These are phyloP conservation scores for Falcunculus frontatus DNA, from an alignment of 2,113 vertebrate genomes.

Conservation along the genomic window DNA sequence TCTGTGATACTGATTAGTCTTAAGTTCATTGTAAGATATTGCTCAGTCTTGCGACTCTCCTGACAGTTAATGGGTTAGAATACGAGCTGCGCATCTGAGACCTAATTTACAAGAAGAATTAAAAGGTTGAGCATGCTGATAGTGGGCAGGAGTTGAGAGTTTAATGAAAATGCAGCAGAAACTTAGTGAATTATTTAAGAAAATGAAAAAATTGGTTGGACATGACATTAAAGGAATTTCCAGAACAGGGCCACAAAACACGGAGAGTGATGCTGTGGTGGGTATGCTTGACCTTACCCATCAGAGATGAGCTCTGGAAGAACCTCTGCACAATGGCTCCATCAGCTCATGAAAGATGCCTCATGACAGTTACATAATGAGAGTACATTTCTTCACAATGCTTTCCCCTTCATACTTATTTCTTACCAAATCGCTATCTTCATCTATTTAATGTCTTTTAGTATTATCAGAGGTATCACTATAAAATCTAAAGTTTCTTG, in stretches of 20 bases:
- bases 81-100: background rate
- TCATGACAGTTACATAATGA: background rate
- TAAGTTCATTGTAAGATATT: background rate
- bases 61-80: background rate
- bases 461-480: background rate
- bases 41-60: background rate
- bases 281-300: background rate
- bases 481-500: background rate
- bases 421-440: background rate
- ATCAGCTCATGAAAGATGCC: background rate
- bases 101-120: background rate
- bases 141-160: background rate
- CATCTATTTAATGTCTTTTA: background rate
- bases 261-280: background rate
- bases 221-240: background rate
- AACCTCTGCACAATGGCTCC: background rate
- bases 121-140: background rate
- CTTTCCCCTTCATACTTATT: background rate
- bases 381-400: background rate
- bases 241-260: background rate
- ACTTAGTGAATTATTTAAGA: background rate
- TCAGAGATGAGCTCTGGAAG: background rate
- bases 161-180: background rate
- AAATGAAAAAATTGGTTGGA: background rate
- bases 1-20: background rate